These are phyloP conservation scores for Alectura lathami DNA, from an alignment of 2,113 vertebrate species.

Conservation along the genomic window DNA sequence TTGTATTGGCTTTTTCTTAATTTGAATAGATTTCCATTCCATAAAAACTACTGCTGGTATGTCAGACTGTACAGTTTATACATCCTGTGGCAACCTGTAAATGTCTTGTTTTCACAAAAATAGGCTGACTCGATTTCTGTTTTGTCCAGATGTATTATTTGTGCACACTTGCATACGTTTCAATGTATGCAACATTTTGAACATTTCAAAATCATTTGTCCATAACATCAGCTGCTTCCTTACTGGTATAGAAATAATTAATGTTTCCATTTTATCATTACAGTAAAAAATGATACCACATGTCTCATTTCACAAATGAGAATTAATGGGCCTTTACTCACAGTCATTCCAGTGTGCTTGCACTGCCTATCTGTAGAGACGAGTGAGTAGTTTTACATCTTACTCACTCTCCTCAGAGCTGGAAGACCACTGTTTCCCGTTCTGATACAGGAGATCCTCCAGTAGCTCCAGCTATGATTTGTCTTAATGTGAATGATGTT, in stretches of 20 bases:
- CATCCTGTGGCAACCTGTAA: not conserved
- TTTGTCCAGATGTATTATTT: slow-evolving; percentile 47
- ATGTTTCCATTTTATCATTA: slow-evolving; percentile 47
- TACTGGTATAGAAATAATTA: slow-evolving; percentile 68
- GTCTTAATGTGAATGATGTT: not conserved
- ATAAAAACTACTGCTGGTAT: not conserved
- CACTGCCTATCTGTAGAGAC: slow-evolving; percentile 58
- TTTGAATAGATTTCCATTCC: not conserved
- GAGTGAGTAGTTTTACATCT: not conserved
- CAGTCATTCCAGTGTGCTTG: slow-evolving; percentile 65
- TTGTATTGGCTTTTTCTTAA: not conserved
- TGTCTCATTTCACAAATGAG: slow-evolving; percentile 70
- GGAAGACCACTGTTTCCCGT: not conserved
- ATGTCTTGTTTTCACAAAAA: not conserved
- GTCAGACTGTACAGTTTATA: not conserved
- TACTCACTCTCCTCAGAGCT: not conserved
- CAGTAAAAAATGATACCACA: slow-evolving; percentile 60
- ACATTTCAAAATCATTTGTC: slow-evolving; percentile 53
- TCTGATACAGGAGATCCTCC: not conserved
- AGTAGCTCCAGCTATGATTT: not conserved
- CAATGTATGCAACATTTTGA: no score
- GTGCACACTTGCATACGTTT: not conserved
- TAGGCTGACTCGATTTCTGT: not conserved
- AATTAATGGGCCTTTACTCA: slow-evolving; percentile 78
- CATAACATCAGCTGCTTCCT: slow-evolving; percentile 50